These are phyloP conservation scores for Agriopis aurantiaria DNA, from an alignment of 2,888 invertebrate genomes.

Conservation along the genomic window DNA sequence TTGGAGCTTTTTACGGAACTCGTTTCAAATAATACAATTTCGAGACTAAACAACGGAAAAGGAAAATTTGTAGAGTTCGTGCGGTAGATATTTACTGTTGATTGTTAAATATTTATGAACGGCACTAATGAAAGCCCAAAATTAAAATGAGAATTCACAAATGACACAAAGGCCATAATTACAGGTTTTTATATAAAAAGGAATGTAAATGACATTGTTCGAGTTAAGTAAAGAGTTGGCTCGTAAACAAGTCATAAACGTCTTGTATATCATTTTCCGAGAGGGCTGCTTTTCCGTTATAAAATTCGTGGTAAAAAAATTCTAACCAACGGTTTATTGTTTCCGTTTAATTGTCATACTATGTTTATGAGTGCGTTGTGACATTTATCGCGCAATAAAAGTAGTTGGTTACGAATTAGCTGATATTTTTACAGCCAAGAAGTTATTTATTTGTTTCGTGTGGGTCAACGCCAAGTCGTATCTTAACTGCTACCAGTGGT, in stretches of 20 bases:
- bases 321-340: conserved; percentile 64
- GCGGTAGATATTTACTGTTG: conserved; percentile 45
- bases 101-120: conserved; percentile 49
- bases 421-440: conserved; percentile 45
- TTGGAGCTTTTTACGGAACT: conserved; percentile 50
- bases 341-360: conserved; percentile 68
- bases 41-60: conserved; percentile 43
- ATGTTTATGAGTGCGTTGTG: conserved; percentile 52
- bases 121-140: conserved; percentile 44
- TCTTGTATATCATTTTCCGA: conserved; percentile 65
- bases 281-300: conserved; percentile 54
- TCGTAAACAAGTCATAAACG: conserved; percentile 77
- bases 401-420: conserved; percentile 44
- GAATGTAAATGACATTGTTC: conserved; percentile 64
- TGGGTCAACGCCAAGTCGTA: conserved; percentile 31
- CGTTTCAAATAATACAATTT: conserved; percentile 47
- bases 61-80: conserved; percentile 37
- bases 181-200: conserved; percentile 34
- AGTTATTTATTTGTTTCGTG: conserved; percentile 43
- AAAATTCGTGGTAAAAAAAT: conserved; percentile 66
- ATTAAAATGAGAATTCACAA: conserved; percentile 43
- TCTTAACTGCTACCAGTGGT: conserved; percentile 29
- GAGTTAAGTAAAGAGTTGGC: conserved; percentile 46
- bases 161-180: conserved; percentile 37
- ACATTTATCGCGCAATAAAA: conserved; percentile 50